Percentiles rank a stretch among this genome's conserved stretches.
Evolutionary conservation across 2,113 vertebrate genomes (phyloP).

Genomic region (Elephantulus edwardii): DNA sequence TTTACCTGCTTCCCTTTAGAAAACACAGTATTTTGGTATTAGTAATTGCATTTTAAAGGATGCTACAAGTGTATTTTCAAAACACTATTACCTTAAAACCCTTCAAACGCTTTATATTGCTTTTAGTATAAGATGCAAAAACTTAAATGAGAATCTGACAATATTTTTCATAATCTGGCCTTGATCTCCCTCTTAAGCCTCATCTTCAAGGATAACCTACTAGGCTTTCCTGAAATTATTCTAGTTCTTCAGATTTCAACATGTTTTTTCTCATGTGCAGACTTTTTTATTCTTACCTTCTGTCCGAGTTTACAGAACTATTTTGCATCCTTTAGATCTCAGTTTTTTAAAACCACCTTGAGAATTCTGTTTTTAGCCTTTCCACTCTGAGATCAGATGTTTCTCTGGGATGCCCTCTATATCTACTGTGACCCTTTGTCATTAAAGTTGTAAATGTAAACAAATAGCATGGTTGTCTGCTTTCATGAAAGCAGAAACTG

Average conservation of each 20-base stretch:
- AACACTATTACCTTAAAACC: constrained; percentile 35
- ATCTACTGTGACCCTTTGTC: not conserved
- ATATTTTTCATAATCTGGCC: not conserved
- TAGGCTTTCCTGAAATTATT: not conserved
- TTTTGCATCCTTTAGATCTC: no score
- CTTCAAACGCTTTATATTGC: constrained; percentile 10
- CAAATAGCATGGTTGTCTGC: not conserved
- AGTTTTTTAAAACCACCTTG: not conserved
- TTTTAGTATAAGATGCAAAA: not conserved
- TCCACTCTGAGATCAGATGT: not conserved
- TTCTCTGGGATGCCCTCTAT: not conserved
- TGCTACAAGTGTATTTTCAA: constrained; percentile 11
- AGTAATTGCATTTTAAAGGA: constrained; percentile 24
- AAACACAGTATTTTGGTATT: not conserved
- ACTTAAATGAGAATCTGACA: not conserved
- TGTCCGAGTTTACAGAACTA: not conserved
- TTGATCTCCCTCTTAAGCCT: not conserved
- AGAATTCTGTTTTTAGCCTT: not conserved
- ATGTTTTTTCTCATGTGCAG: not conserved
- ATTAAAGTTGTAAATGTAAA: not conserved
- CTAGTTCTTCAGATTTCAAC: not conserved
- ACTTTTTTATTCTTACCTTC: constrained; percentile 18
- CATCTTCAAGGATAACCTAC: not conserved
- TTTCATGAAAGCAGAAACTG: not conserved
- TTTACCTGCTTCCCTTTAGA: not conserved